phyloP scores from a whole-genome alignment of 1,140 invertebrate species.

The Aphidius ervi region DNA sequence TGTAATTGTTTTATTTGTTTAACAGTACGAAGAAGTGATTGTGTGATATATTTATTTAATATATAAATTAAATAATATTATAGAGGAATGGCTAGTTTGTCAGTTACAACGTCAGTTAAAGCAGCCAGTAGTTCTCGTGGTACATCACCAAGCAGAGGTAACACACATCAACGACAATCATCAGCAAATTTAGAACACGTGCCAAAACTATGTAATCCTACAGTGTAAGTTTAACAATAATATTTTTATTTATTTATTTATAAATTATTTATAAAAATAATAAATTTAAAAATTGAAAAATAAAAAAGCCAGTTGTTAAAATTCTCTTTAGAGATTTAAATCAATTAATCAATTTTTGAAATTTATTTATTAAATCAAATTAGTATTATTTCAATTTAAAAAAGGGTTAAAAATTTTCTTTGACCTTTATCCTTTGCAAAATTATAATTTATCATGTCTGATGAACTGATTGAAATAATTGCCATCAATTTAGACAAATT shows the following conservation, averaged over 20 bases:
- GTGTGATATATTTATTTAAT: too few relatives aligned
- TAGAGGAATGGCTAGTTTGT: conserved; percentile 46
- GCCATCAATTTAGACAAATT: too few relatives aligned
- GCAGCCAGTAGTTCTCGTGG: conserved; percentile 43
- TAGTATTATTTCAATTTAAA: too few relatives aligned
- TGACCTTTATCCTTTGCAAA: too few relatives aligned
- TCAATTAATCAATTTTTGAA: not conserved
- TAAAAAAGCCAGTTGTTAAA: not conserved
- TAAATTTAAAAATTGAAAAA: not conserved
- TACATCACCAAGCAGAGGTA: conserved; percentile 46
- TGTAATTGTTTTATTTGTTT: too few relatives aligned
- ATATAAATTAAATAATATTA: too few relatives aligned
- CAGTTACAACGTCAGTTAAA: conserved; percentile 46
- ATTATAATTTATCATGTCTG: too few relatives aligned
- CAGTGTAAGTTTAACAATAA: conserved; percentile 36
- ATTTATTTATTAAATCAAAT: too few relatives aligned
- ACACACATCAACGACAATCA: conserved; percentile 35
- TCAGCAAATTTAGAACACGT: conserved; percentile 38
- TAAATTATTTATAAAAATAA: too few relatives aligned
- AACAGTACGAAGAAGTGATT: too few relatives aligned
- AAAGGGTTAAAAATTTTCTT: too few relatives aligned
- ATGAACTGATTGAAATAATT: too few relatives aligned
- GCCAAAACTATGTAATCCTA: conserved; percentile 45
- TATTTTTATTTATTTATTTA: not conserved
- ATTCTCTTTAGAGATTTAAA: not conserved